A percentile compares a stretch with the other conserved stretches of the same genome.
phyloP scores from a whole-genome alignment of 2,888 invertebrate species.

The Chouioia cunea region DNA sequence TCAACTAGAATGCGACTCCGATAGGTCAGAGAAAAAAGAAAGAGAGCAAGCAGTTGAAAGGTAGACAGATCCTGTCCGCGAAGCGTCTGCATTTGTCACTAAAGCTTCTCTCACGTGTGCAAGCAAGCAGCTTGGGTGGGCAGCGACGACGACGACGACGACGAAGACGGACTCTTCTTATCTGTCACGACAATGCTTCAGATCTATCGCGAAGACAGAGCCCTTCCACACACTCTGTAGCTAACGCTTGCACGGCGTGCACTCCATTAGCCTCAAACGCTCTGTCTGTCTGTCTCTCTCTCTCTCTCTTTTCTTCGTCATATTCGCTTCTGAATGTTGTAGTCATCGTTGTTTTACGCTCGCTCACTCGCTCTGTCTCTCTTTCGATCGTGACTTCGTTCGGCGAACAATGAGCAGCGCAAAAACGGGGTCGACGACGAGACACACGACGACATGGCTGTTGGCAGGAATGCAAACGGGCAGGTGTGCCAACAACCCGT shows the following conservation, averaged over 20 bases:
- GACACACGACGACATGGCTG: constrained; percentile 14
- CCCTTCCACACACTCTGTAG: background rate
- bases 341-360: too few relatives aligned
- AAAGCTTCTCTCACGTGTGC: constrained; percentile 42
- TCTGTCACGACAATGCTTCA: constrained; percentile 31
- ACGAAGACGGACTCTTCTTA: constrained; percentile 27
- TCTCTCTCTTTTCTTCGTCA: background rate
- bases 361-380: too few relatives aligned
- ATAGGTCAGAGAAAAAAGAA: constrained; percentile 1
- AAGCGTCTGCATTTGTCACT: constrained; percentile 59
- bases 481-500: constrained; percentile 61
- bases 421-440: too few relatives aligned
- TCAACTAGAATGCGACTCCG: too few relatives aligned
- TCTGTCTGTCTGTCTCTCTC: background rate
- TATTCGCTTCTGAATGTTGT: too few relatives aligned
- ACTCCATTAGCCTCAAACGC: background rate
- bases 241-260: constrained; percentile 3
- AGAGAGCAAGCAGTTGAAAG: constrained; percentile 41
- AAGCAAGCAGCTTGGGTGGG: background rate
- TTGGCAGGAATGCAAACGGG: constrained; percentile 56
- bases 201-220: constrained; percentile 23
- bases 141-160: constrained; percentile 11
- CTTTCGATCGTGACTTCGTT: too few relatives aligned
- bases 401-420: too few relatives aligned
- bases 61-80: constrained; percentile 50